phyloP scores from a whole-genome alignment of 2,888 invertebrate species.

The Orthosia gothica region DNA sequence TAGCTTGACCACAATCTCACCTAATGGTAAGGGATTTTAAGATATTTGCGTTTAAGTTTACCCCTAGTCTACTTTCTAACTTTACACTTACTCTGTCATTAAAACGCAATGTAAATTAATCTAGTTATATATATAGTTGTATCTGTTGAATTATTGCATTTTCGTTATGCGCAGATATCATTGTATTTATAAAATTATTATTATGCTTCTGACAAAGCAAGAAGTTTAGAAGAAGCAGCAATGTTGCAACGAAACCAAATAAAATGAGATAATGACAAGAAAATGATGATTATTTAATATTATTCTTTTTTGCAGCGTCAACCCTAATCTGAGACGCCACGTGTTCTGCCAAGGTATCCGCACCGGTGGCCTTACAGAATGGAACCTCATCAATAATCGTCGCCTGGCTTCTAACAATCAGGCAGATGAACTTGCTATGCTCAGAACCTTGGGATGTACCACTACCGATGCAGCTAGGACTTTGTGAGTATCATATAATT shows the following conservation, averaged over 20 bases:
- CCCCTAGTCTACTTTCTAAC: too few relatives aligned
- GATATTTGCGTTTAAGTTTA: too few relatives aligned
- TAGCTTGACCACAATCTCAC: too few relatives aligned
- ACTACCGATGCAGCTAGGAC: slow-evolving; percentile 78
- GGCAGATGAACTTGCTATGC: slow-evolving; percentile 85
- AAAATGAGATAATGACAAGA: background rate
- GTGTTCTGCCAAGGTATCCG: slow-evolving; percentile 93
- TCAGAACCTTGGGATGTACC: slow-evolving; percentile 90
- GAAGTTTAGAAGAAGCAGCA: too few relatives aligned
- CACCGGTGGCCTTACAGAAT: slow-evolving; percentile 91
- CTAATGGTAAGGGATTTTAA: too few relatives aligned
- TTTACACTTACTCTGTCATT: too few relatives aligned
- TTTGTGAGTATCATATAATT: slow-evolving; percentile 75
- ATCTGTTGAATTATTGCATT: too few relatives aligned
- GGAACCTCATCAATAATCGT: slow-evolving; percentile 89
- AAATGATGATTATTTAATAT: background rate
- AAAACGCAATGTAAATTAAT: too few relatives aligned
- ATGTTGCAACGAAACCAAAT: background rate
- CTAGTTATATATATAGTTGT: too few relatives aligned
- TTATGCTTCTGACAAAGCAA: too few relatives aligned
- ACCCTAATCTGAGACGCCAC: slow-evolving; percentile 92
- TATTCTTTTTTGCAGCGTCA: slow-evolving; percentile 80
- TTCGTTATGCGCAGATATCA: too few relatives aligned
- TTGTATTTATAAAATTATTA: too few relatives aligned
- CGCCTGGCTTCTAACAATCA: slow-evolving; percentile 83